Evolutionary conservation across 2,888 invertebrate genomes (phyloP).

Genomic region (Cephus nigrinus): DNA sequence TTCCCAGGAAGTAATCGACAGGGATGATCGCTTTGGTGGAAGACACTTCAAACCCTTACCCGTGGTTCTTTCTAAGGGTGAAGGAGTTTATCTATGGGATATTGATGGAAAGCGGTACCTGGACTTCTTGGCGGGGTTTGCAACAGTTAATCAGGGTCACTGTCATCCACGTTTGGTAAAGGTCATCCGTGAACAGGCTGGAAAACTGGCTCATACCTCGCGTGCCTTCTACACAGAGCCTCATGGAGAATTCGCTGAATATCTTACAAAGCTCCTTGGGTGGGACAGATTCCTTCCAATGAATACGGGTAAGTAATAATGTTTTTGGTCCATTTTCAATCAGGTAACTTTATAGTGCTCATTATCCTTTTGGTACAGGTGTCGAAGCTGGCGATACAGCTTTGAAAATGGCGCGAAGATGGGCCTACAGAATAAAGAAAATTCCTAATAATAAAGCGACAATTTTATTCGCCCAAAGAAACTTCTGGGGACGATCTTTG

Average conservation of each 20-base stretch:
- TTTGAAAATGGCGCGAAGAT: slow-evolving; percentile 81
- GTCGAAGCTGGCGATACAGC: slow-evolving; percentile 87
- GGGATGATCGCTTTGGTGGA: slow-evolving; percentile 75
- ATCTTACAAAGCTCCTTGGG: slow-evolving; percentile 76
- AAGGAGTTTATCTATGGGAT: slow-evolving; percentile 84
- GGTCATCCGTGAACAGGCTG: slow-evolving; percentile 71
- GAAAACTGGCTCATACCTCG: slow-evolving; percentile 77
- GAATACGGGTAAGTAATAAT: slow-evolving; percentile 75
- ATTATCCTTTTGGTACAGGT: slow-evolving; percentile 61
- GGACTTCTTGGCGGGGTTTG: slow-evolving; percentile 85
- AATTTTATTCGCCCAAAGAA: slow-evolving; percentile 79
- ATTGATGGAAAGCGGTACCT: slow-evolving; percentile 81
- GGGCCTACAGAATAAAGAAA: slow-evolving; percentile 83
- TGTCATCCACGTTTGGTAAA: slow-evolving; percentile 79
- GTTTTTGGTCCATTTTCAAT: not conserved
- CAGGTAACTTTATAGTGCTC: not conserved
- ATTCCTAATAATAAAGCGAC: slow-evolving; percentile 77
- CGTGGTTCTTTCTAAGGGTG: slow-evolving; percentile 74
- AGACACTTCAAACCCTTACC: slow-evolving; percentile 81
- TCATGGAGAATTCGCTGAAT: slow-evolving; percentile 81
- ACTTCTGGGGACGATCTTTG: slow-evolving; percentile 87
- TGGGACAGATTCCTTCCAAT: slow-evolving; percentile 85
- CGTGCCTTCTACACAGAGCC: slow-evolving; percentile 81
- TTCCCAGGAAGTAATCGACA: slow-evolving; percentile 63
- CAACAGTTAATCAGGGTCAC: slow-evolving; percentile 85